Percentiles rank a stretch among this genome's conserved stretches.
Conservation (phyloP, 1,140 invertebrate genomes). For the Drosophila miranda region DNA sequence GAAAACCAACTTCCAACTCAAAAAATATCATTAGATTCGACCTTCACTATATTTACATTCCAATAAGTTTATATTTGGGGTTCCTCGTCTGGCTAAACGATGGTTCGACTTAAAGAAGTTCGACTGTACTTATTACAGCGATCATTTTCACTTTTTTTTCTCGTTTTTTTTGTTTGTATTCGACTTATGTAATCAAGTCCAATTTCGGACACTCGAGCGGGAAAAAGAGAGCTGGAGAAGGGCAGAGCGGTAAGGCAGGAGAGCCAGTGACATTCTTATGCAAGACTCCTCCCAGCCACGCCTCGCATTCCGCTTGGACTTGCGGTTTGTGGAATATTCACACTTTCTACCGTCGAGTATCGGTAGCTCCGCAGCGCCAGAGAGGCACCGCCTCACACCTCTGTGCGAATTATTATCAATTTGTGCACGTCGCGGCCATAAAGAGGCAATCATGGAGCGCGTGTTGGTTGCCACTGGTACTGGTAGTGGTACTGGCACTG, state of each 20-base stretch:
- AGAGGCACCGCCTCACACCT: constrained; percentile 48
- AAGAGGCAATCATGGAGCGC: constrained; percentile 58
- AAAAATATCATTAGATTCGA: too few species aligned
- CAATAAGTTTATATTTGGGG: too few species aligned
- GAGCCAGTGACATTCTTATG: constrained; percentile 32
- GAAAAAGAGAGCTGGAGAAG: background rate
- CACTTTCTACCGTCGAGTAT: constrained; percentile 60
- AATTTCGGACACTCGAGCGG: constrained; percentile 9
- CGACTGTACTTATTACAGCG: background rate
- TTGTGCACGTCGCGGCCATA: constrained; percentile 75
- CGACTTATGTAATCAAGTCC: constrained; percentile 16
- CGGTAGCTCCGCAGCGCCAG: constrained; percentile 6
- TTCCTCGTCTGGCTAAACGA: too few species aligned
- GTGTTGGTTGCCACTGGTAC: constrained; percentile 12
- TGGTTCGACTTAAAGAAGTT: too few species aligned
- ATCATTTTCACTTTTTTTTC: constrained; percentile 37
- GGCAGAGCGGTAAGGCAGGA: background rate
- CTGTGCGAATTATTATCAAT: constrained; percentile 70
- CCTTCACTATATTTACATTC: too few species aligned
- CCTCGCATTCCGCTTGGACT: constrained; percentile 3
- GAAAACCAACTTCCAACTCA: too few species aligned
- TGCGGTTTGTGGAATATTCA: constrained; percentile 20
- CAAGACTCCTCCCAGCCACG: constrained; percentile 35
- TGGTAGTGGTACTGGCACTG: constrained; percentile 13
- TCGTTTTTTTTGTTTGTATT: too few species aligned